phyloP scores from a whole-genome alignment of 2,888 invertebrate species.

The Brenthis ino region DNA sequence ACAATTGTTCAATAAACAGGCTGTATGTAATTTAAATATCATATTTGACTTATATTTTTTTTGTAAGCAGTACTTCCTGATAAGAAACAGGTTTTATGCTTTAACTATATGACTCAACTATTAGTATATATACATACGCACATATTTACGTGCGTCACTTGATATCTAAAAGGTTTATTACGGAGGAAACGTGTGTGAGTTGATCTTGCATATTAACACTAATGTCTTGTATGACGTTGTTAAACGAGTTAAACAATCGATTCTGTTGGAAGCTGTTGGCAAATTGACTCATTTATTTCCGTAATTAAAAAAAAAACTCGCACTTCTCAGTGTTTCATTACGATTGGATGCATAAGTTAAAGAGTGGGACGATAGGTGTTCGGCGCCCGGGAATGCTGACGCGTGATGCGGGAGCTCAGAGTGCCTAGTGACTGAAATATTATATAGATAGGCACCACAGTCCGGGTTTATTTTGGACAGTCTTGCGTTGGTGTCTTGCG shows the following conservation, averaged over 20 bases:
- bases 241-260: slow-evolving; percentile 4
- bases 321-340: background rate
- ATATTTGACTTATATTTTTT: background rate
- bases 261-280: background rate
- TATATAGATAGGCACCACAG: slow-evolving; percentile 54
- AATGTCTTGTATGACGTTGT: slow-evolving; percentile 19
- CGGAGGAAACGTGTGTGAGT: slow-evolving; percentile 16
- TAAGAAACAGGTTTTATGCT: slow-evolving; percentile 22
- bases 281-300: slow-evolving; percentile 15
- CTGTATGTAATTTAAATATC: background rate
- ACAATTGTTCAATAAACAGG: no score
- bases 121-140: slow-evolving; percentile 3
- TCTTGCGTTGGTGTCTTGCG: slow-evolving; percentile 68
- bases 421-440: slow-evolving; percentile 64
- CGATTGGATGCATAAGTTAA: background rate
- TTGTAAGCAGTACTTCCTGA: slow-evolving; percentile 10
- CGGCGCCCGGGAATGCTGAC: slow-evolving; percentile 49
- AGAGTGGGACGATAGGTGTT: slow-evolving; percentile 22
- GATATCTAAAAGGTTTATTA: slow-evolving; percentile 29
- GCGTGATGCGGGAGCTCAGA: slow-evolving; percentile 47
- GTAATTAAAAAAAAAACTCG: slow-evolving; percentile 1
- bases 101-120: slow-evolving; percentile 17
- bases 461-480: slow-evolving; percentile 70
- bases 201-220: slow-evolving; percentile 23
- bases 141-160: slow-evolving; percentile 24